phyloP scores from a whole-genome alignment of 2,888 invertebrate genomes.

The Apodemia duryi region DNA sequence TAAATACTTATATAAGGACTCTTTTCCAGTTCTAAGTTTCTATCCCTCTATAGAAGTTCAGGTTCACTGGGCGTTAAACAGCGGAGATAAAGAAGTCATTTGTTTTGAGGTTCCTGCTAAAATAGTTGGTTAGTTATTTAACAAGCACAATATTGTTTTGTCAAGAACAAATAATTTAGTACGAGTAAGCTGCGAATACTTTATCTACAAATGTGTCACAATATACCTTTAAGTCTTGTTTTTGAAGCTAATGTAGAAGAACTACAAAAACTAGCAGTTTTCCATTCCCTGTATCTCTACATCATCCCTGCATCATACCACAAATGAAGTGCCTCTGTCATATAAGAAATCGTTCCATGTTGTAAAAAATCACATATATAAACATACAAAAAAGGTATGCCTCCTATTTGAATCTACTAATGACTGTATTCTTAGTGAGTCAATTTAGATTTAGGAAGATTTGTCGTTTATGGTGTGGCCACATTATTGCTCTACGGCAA shows the following conservation, averaged over 20 bases:
- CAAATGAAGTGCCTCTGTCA: too few species aligned
- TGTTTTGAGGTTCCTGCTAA: conserved; percentile 86
- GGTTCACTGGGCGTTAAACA: conserved; percentile 82
- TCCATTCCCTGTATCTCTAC: neutral
- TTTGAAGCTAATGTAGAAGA: neutral
- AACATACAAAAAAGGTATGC: too few species aligned
- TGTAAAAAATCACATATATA: too few species aligned
- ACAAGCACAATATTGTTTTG: neutral
- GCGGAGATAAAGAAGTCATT: conserved; percentile 61
- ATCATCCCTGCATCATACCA: neutral
- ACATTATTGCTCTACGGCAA: too few species aligned
- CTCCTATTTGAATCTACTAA: too few species aligned
- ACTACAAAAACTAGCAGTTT: neutral
- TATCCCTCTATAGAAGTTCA: conserved; percentile 74
- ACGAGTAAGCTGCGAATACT: neutral
- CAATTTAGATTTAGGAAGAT: too few species aligned
- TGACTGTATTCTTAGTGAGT: too few species aligned
- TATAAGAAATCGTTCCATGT: too few species aligned
- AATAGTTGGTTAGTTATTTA: conserved; percentile 49
- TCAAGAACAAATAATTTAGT: neutral
- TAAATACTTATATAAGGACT: conserved; percentile 84
- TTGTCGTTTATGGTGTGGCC: too few species aligned
- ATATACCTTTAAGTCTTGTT: neutral
- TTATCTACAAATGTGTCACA: neutral
- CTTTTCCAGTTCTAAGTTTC: conserved; percentile 71